Conservation (phyloP, 2,888 invertebrate species). For the Byasa hedistus region DNA sequence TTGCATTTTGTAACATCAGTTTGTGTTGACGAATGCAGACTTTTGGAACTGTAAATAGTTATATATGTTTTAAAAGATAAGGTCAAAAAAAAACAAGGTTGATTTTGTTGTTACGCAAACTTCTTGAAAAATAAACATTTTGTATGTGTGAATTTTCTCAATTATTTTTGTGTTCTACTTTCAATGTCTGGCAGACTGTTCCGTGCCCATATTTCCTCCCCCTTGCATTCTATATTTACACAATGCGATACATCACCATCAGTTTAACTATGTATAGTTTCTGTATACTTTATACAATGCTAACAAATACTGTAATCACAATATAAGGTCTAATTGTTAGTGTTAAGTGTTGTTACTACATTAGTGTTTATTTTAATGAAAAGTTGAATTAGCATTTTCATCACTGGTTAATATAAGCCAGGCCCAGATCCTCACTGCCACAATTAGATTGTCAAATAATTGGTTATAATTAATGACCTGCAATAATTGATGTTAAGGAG, state of each 20-base stretch:
- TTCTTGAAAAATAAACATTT: slow-evolving; percentile 80
- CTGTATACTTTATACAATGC: not conserved
- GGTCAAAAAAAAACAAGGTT: slow-evolving; percentile 78
- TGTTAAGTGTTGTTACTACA: not conserved
- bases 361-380: not conserved
- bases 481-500: slow-evolving; percentile 1
- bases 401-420: not conserved
- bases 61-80: slow-evolving; percentile 76
- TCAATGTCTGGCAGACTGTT: slow-evolving; percentile 32
- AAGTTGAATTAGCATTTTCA: not conserved
- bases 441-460: slow-evolving; percentile 16
- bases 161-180: slow-evolving; percentile 48
- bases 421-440: slow-evolving; percentile 9
- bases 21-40: slow-evolving; percentile 77
- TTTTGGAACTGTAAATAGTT: slow-evolving; percentile 78
- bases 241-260: no score
- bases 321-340: not conserved
- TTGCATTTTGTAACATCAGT: slow-evolving; percentile 77
- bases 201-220: slow-evolving; percentile 38
- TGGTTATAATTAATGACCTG: slow-evolving; percentile 2
- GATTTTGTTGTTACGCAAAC: slow-evolving; percentile 80
- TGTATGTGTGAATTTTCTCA: slow-evolving; percentile 76
- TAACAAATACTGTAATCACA: not conserved
- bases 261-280: no score
- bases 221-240: slow-evolving; percentile 30